Conservation (phyloP, 2,113 vertebrate species). For the Aspiorhynchus laticeps region DNA sequence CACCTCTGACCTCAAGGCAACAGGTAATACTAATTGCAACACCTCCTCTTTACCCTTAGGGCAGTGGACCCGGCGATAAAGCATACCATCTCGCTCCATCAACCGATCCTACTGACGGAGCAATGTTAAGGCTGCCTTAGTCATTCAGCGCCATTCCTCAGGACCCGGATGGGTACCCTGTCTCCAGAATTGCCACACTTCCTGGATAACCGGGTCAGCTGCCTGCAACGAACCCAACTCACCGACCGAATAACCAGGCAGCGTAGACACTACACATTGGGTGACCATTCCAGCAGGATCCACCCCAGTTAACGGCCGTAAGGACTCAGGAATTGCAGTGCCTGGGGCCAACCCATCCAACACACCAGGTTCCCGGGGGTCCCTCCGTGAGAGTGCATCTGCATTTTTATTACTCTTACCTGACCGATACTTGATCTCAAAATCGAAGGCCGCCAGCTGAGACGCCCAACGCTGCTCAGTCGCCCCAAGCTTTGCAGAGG, state of each 20-base stretch:
- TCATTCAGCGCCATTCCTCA: not conserved
- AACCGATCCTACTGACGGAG: not conserved
- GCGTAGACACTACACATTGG: not conserved
- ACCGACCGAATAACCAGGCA: not conserved
- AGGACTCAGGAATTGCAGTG: not conserved
- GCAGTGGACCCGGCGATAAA: not conserved
- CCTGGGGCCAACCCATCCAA: not conserved
- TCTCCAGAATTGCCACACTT: too few species aligned
- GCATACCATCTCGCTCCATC: not conserved
- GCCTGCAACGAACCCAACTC: not conserved
- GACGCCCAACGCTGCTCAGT: slow-evolving; percentile 25
- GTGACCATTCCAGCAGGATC: not conserved
- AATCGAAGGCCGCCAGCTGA: not conserved
- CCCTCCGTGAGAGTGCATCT: not conserved
- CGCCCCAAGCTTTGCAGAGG: not conserved
- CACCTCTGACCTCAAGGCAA: not conserved
- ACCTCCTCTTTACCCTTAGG: not conserved
- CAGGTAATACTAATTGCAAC: not conserved
- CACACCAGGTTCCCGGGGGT: not conserved
- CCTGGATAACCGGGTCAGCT: not conserved
- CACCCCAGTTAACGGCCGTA: not conserved
- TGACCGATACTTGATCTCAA: not conserved
- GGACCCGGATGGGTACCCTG: not conserved
- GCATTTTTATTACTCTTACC: not conserved
- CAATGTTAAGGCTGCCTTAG: not conserved